Percentiles rank a stretch among this genome's conserved stretches.
phyloP scores from a whole-genome alignment of 2,888 invertebrate genomes.

The Eristalis tenax region DNA sequence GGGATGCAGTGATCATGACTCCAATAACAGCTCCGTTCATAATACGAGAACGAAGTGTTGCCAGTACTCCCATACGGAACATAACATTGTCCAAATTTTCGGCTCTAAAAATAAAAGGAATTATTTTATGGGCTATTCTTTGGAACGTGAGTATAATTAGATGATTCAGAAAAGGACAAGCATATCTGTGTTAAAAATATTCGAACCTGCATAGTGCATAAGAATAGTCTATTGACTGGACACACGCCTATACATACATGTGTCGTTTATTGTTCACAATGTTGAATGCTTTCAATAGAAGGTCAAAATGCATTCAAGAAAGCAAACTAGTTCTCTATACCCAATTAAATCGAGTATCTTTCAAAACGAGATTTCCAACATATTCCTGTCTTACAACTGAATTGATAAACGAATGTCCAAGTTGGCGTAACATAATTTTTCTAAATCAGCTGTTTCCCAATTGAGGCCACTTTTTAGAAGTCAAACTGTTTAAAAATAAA shows the following conservation, averaged over 20 bases:
- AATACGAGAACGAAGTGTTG: conserved; percentile 91
- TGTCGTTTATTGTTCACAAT: not conserved
- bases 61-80: conserved; percentile 96
- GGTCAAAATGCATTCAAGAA: not conserved
- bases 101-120: conserved; percentile 84
- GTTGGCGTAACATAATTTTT: not conserved
- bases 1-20: conserved; percentile 99
- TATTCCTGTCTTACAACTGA: not conserved
- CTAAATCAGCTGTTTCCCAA: not conserved
- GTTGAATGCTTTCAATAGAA: not conserved
- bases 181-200: too few relatives aligned
- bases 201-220: too few relatives aligned
- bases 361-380: not conserved
- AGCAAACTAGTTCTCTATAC: not conserved
- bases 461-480: not conserved
- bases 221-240: too few relatives aligned
- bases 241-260: too few relatives aligned
- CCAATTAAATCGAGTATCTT: not conserved
- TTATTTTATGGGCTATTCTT: not conserved
- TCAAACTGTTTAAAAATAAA: not conserved
- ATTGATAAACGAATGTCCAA: not conserved
- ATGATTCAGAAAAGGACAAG: too few relatives aligned
- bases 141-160: not conserved
- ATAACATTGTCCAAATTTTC: conserved; percentile 93
- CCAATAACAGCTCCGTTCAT: conserved; percentile 94